Base-by-base conservation (phyloP, 2,888 invertebrate species). In the Coelinius sp. region DNA sequence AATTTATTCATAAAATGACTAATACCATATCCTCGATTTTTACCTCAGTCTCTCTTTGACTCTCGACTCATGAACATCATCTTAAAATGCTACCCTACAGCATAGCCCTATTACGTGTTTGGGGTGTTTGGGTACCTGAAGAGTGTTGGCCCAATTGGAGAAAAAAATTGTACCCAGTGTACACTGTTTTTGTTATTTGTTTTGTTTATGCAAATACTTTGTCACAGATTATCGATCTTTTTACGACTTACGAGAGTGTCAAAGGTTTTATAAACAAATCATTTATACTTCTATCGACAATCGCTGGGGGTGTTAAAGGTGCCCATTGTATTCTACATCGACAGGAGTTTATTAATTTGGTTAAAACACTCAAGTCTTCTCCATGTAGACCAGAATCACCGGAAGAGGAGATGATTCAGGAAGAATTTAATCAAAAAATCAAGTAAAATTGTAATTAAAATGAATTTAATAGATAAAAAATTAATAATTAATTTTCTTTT, bases 171-270 rank as follows among this genome's bases (percentile, higher is more conserved):
- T 68, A 68, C 22, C n/a, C 52, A 4, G 24, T 12, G 14, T 56
- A 68, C 41, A 56, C 68, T n/a, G 38, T 41, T 5, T 56, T 68
- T 17, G 25, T 68, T 1, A 53, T 68, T 5, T 27, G 38, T 7
- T 22, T 68, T 22, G 44, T 68, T 2, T 68, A 56, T 25, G 25
- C 68, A 17, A 52, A 52, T 3, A 68, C 56, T 38, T 20, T 68
- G 38, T 68, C 68, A 5, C 56, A 68, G 35, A 41, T 68, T 7
- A 53, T 68, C 8, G 53, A 53, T 6, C 38, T 67, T n/a, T 67
- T 53, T n/a, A 35, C 38, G 6, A 38, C 53, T 20, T 24, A 53
- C 38, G 38, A 56, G 10, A 68, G 7, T 38, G 10, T 35, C 20
- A 35, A 56, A 27, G 68, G 41, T 1, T 68, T 68, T 22, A 41